Evolutionary conservation across 1,140 invertebrate genomes (phyloP), one percentile per base, ranked within the genome.

Genomic region (Antheraea pernyi): DNA sequence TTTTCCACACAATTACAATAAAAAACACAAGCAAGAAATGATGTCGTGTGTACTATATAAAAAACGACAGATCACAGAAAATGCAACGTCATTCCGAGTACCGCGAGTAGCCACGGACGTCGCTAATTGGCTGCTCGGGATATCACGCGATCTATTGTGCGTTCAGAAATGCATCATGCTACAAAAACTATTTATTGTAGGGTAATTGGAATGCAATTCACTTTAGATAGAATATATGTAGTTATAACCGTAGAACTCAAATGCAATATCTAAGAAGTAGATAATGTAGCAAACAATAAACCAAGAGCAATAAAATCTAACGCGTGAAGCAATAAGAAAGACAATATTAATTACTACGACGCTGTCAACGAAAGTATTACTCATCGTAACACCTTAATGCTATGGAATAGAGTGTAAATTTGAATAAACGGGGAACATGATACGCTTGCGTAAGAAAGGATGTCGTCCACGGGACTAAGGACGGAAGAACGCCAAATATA

Each of bases 301-400:
- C 68, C 63, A 63, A 53, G 46, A 67, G 71, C 85, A 87, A 91
- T 91, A 89, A 91, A 89, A 91, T 89, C 84, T 89, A 75, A 86
- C 85, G 87, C 89, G 89, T 91, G 89, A 89, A 91, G 89, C 87
- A 89, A 88, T 89, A 89, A 91, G 82, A 82, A 81, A 85, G 85
- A 85, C 84, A 86, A 82, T 85, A 88, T 91, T 91, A 89, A 91
- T 91, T 91, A 86, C 80, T 78, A 13, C 30, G 46, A 53, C 7
- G 1, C 19, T 30, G 60, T 11, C 19, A 61, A 61, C 60, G 16
- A 22, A 36, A 30, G 1, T 13, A 30, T 13, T 22, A 10, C 60
- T 0, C 10, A 61, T 61, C 60, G 30, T 5, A 39, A n/a, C 30
- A 68, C 65, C 73, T 77, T 86, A 82, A 67, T 8, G 2, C 19